Conservation (phyloP, 2,113 vertebrate genomes). For the Xenopus laevis region DNA sequence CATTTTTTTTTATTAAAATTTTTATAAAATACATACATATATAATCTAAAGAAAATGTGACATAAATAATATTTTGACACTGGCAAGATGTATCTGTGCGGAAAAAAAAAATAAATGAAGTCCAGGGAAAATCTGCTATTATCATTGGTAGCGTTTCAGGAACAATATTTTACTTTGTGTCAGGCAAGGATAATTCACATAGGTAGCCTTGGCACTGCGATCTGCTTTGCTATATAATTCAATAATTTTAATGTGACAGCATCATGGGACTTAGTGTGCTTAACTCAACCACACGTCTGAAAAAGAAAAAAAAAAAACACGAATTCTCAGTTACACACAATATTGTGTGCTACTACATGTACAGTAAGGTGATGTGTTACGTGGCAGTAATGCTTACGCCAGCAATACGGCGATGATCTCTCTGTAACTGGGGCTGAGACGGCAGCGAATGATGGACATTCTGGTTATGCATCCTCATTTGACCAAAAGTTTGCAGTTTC, state of each 20-base stretch:
- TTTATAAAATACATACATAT: slow-evolving; percentile 5
- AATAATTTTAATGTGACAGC: slow-evolving; percentile 46
- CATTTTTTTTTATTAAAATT: neutral
- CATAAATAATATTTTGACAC: slow-evolving; percentile 35
- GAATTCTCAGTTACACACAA: neutral
- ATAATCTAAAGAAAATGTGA: slow-evolving; percentile 10
- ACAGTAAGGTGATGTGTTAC: too few relatives aligned
- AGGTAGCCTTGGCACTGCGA: slow-evolving; percentile 38
- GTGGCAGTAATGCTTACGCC: too few relatives aligned
- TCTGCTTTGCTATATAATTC: slow-evolving; percentile 39
- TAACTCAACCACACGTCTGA: slow-evolving; percentile 38
- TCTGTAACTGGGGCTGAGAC: too few relatives aligned
- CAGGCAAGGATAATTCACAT: slow-evolving; percentile 43
- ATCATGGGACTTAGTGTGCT: slow-evolving; percentile 40
- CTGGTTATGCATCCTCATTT: too few relatives aligned
- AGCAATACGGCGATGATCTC: too few relatives aligned
- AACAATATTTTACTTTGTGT: slow-evolving; percentile 45
- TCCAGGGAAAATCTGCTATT: slow-evolving; percentile 33
- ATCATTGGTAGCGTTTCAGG: slow-evolving; percentile 36
- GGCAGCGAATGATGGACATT: too few relatives aligned
- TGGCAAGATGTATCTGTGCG: slow-evolving; percentile 18
- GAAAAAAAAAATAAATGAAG: slow-evolving; percentile 16
- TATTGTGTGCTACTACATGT: too few relatives aligned
- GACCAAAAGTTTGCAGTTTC: too few relatives aligned
- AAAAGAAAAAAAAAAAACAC: slow-evolving; percentile 7